Base-by-base conservation (phyloP, 2,888 invertebrate genomes). In the Agriotes lineatus region DNA sequence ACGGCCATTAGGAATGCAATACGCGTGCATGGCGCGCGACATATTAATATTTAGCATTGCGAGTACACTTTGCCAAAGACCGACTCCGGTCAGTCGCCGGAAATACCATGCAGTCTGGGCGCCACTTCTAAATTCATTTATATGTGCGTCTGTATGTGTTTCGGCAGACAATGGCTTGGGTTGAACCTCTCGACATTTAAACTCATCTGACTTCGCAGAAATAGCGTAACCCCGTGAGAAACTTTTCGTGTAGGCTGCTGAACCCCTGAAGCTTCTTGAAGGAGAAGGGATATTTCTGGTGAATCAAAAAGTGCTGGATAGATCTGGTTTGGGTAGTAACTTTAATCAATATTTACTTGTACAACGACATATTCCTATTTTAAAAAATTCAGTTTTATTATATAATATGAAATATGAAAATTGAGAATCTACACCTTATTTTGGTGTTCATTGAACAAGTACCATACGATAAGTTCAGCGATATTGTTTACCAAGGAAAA, bases 101-200 rank as follows among this genome's bases (percentile, higher is more conserved):
- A 69, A 69, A 69, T 69, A 69, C 69, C 69, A 39, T 57, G 65
- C 64, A 61, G 69, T 69, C 69, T 69, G 69, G 64, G 69, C 69
- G 69, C 69, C 69, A 69, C 69, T 65, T 69, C 44, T 52, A 50
- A 60, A 65, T 69, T 65, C 69, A 62, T 67, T 25, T 62, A 54
- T 56, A 22, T 22, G 7, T 12, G 48, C 14, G 48, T 48, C 48
- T 48, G 48, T 22, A 18, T 48, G 7, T 12, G 14, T 22, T 48
- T 48, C 48, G 48, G 22, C 48, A 48, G 48, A 52, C 48, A 48
- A 48, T 48, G 22, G 48, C 20, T 48, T 48, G 12, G 12, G 0
- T 18, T 42, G 16, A 42, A 42, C 42, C 7, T 18, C 18, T 9
- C 42, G n/a, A n/a, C 42, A 42, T 42, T 42, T 42, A 18, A 42